A percentile compares a stretch with the other conserved stretches of the same genome.
Conservation (phyloP, 2,888 invertebrate genomes). For the Drosophila quinaria region DNA sequence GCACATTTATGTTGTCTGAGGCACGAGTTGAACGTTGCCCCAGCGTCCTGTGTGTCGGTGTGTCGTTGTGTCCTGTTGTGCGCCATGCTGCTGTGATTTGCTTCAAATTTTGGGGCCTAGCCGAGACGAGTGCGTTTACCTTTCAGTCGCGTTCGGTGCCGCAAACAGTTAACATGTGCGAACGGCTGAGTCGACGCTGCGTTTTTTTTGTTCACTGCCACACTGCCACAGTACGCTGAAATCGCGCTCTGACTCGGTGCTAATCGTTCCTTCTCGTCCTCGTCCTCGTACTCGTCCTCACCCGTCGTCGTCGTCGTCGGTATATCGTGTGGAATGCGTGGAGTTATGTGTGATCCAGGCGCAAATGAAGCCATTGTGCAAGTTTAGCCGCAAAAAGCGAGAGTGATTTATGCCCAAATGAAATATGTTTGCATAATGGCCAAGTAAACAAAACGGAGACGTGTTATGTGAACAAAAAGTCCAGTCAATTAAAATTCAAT, state of each 20-base stretch:
- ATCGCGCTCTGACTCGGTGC: conserved; percentile 42
- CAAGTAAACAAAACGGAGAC: conserved; percentile 46
- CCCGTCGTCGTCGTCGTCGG: conserved; percentile 15
- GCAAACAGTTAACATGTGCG: conserved; percentile 85
- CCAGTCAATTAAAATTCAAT: conserved; percentile 75
- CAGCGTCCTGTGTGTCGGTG: conserved; percentile 23
- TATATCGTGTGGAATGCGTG: conserved; percentile 6
- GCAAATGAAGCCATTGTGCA: conserved; percentile 70
- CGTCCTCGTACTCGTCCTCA: conserved; percentile 25
- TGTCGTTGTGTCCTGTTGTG: conserved; percentile 30
- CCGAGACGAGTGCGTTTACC: conserved; percentile 84
- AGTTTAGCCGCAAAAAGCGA: conserved; percentile 69
- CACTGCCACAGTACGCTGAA: conserved; percentile 48
- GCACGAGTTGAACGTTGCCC: conserved; percentile 38
- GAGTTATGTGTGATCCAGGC: conserved; percentile 46
- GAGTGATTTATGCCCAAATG: conserved; percentile 75
- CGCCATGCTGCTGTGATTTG: conserved; percentile 68
- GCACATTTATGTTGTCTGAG: conserved; percentile 65
- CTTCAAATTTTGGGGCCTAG: conserved; percentile 52
- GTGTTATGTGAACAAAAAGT: conserved; percentile 24
- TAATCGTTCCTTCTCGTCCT: conserved; percentile 34
- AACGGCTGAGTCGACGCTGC: conserved; percentile 54
- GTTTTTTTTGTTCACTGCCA: conserved; percentile 18
- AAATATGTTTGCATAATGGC: conserved; percentile 63
- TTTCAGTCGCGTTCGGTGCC: conserved; percentile 85